Conservation (phyloP, 1,140 invertebrate species). For the Telenomus remus region DNA sequence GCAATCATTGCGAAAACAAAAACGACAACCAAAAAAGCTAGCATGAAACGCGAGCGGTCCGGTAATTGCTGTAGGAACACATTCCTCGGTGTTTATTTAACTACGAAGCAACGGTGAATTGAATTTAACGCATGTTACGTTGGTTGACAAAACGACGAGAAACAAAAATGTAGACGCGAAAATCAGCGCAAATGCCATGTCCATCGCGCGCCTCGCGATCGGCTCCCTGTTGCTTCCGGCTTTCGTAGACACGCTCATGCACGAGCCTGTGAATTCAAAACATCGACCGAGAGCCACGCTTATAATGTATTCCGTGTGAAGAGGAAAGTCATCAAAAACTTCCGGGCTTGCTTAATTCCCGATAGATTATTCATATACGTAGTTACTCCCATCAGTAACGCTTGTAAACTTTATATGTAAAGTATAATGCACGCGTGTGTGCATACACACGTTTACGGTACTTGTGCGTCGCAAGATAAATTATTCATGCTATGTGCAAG, state of each 20-base stretch:
- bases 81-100: constrained; percentile 15
- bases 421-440: constrained; percentile 43
- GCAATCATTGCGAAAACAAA: constrained; percentile 5
- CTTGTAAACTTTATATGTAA: constrained; percentile 52
- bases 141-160: constrained; percentile 13
- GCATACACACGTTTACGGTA: constrained; percentile 17
- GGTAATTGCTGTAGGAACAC: constrained; percentile 12
- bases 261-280: constrained; percentile 43
- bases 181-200: constrained; percentile 26
- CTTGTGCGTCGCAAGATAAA: constrained; percentile 28
- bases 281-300: constrained; percentile 23
- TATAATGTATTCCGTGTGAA: constrained; percentile 56
- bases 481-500: constrained; percentile 28
- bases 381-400: constrained; percentile 33
- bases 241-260: constrained; percentile 34
- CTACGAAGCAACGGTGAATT: constrained; percentile 4
- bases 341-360: constrained; percentile 44
- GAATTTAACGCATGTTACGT: constrained; percentile 36
- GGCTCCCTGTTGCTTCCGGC: constrained; percentile 39
- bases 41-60: background rate
- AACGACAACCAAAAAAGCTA: background rate
- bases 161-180: constrained; percentile 38
- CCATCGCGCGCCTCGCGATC: constrained; percentile 36
- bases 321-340: constrained; percentile 57
- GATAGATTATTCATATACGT: constrained; percentile 56